Evolutionary conservation across 2,888 invertebrate genomes (phyloP).

Genomic region (Chrysolina americana): DNA sequence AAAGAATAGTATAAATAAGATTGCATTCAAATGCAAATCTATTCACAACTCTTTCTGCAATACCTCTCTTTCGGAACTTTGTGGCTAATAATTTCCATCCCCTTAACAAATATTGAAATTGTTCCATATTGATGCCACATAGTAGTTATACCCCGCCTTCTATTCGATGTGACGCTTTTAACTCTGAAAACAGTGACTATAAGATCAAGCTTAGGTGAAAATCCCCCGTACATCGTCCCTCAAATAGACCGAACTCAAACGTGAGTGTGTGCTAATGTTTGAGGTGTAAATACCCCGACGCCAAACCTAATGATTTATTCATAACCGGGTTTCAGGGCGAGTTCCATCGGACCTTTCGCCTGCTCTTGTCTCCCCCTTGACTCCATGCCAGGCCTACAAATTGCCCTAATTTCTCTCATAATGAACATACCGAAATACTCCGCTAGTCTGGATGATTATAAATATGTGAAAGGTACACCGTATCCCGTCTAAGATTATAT

Average conservation of each 20-base stretch:
- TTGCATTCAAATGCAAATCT: too few species aligned
- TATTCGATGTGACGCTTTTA: too few species aligned
- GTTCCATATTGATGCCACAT: too few species aligned
- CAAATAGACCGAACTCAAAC: not conserved
- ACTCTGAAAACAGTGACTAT: too few species aligned
- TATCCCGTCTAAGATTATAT: slow-evolving; percentile 3
- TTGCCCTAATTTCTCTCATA: slow-evolving; percentile 32
- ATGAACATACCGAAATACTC: slow-evolving; percentile 24
- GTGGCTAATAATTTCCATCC: too few species aligned
- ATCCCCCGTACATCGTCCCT: not conserved
- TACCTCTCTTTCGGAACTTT: too few species aligned
- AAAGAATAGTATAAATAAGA: too few species aligned
- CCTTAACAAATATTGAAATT: too few species aligned
- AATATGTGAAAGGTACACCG: slow-evolving; percentile 27
- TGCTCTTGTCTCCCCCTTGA: not conserved
- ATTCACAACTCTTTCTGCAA: too few species aligned
- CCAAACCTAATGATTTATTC: slow-evolving; percentile 24
- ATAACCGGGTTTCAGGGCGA: slow-evolving; percentile 11
- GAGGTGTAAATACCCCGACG: slow-evolving; percentile 18
- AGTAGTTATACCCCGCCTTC: too few species aligned
- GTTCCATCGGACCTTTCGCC: slow-evolving; percentile 17
- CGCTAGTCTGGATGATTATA: slow-evolving; percentile 28
- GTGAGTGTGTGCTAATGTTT: slow-evolving; percentile 11
- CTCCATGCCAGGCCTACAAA: slow-evolving; percentile 31
- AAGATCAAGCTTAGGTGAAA: too few species aligned